Conservation (phyloP, 2,797 vertebrate genomes). For the Sarcoramphus papa region DNA sequence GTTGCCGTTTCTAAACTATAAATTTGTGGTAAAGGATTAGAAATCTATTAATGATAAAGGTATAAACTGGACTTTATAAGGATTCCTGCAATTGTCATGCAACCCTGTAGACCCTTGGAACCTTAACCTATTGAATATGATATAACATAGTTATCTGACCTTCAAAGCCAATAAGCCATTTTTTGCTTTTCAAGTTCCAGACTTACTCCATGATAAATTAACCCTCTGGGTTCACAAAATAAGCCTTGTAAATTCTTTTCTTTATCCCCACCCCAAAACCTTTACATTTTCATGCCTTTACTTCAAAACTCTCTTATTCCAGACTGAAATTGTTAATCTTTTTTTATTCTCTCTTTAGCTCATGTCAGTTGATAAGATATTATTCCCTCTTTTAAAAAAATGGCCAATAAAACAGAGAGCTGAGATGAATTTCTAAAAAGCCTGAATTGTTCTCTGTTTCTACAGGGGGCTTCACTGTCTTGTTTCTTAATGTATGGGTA, state of each 20-base stretch:
- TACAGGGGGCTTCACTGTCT: not conserved
- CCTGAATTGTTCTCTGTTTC: not conserved
- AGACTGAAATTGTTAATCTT: slow-evolving; percentile 35
- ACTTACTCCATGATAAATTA: slow-evolving; percentile 60
- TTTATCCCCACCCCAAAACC: slow-evolving; percentile 9
- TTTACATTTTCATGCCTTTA: slow-evolving; percentile 45
- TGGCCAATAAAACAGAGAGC: not conserved
- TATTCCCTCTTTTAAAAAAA: slow-evolving; percentile 22
- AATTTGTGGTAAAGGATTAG: slow-evolving; percentile 75
- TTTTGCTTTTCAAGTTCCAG: slow-evolving; percentile 53
- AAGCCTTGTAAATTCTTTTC: slow-evolving; percentile 49
- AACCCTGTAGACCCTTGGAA: slow-evolving; percentile 51
- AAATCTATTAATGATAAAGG: slow-evolving; percentile 71
- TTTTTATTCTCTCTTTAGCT: slow-evolving; percentile 52
- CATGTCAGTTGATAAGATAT: slow-evolving; percentile 35
- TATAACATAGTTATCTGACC: slow-evolving; percentile 68
- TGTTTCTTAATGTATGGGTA: not conserved
- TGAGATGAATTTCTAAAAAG: slow-evolving; percentile 32
- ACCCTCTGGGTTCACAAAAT: slow-evolving; percentile 42
- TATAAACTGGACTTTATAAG: slow-evolving; percentile 58
- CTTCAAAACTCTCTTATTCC: slow-evolving; percentile 42
- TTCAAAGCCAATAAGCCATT: slow-evolving; percentile 67
- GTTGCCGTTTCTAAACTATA: slow-evolving; percentile 75
- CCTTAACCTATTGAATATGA: slow-evolving; percentile 66
- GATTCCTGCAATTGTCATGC: slow-evolving; percentile 55